Base-by-base conservation (phyloP, 2,113 vertebrate species). In the Macroglossus sobrinus region DNA sequence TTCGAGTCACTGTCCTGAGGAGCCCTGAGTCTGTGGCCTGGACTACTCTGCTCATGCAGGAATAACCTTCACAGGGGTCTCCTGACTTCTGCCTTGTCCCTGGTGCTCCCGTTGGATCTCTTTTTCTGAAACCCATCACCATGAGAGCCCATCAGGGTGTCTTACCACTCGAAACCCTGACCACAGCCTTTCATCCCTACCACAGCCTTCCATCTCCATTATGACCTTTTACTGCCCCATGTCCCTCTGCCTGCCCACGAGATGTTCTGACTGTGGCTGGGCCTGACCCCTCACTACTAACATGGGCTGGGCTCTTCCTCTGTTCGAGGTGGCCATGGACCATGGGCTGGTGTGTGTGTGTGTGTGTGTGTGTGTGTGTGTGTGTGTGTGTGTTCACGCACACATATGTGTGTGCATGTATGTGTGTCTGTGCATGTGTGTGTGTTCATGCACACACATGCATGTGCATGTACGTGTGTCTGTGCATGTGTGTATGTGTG, bases 401-500 rank as follows among this genome's bases (percentile, higher is more conserved):
- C 43, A 45, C 45, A 45, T 10, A 45, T 45, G 45, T 10, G 11
- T 45, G 45, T 72, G 71, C 71, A 9, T 59, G n/a, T 0, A 11
- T 26, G 35, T 38, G 4, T 18, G 15, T 26, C 6, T 45, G 55
- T 43, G 3, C 26, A 26, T 0, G 16, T 15, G 13, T 9, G 61
- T 2, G 7, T 30, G n/a, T 16, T 0, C 6, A 3, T 9, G 18
- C 43, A 43, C 43, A 45, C 45, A 45, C 45, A 45, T 45, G 45
- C 45, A 45, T 45, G 45, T 72, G 71, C 71, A 9, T 59, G n/a
- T 0, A 11, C 26, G 35, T 38, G 4, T 18, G 15, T 26, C 6
- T 45, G 55, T 43, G 3, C 26, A 26, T 0, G 16, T 15, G 13
- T 9, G 61, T 2, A n/a, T n/a, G 7, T 30, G n/a, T 16, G 0